Evolutionary conservation across 2,113 vertebrate genomes (phyloP).

Genomic region (Hyperopisus bebe): DNA sequence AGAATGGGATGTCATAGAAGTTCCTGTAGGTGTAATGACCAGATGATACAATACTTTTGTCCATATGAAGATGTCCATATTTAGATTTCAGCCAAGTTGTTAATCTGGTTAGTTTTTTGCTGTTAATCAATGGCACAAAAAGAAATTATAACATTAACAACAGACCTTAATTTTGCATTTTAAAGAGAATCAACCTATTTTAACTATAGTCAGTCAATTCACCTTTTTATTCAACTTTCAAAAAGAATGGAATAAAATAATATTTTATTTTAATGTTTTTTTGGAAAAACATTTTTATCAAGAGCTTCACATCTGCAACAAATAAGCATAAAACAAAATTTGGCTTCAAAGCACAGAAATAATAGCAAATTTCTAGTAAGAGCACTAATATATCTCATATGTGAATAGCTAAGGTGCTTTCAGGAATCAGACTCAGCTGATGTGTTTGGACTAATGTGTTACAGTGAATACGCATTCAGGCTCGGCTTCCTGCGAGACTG

Average conservation of each 20-base stretch:
- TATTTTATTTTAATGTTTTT: no score
- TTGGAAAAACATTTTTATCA: background rate
- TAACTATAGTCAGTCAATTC: background rate
- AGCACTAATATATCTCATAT: background rate
- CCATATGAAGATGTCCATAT: background rate
- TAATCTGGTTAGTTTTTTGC: background rate
- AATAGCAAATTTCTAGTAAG: background rate
- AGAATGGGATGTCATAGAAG: background rate
- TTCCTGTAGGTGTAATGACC: background rate
- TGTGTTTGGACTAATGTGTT: background rate
- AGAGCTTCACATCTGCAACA: background rate
- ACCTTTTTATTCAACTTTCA: background rate
- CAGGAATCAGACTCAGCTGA: background rate
- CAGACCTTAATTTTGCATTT: background rate
- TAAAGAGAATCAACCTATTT: background rate
- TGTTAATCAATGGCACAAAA: background rate
- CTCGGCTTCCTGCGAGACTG: background rate
- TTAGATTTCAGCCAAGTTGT: background rate
- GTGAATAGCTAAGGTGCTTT: background rate
- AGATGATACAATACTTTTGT: background rate
- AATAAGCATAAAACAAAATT: background rate
- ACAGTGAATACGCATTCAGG: background rate
- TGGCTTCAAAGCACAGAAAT: background rate
- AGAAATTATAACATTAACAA: background rate
- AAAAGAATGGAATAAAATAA: background rate